Percentiles rank a stretch among this genome's conserved stretches.
Conservation (phyloP, 2,113 vertebrate species). For the Tupaia tana region DNA sequence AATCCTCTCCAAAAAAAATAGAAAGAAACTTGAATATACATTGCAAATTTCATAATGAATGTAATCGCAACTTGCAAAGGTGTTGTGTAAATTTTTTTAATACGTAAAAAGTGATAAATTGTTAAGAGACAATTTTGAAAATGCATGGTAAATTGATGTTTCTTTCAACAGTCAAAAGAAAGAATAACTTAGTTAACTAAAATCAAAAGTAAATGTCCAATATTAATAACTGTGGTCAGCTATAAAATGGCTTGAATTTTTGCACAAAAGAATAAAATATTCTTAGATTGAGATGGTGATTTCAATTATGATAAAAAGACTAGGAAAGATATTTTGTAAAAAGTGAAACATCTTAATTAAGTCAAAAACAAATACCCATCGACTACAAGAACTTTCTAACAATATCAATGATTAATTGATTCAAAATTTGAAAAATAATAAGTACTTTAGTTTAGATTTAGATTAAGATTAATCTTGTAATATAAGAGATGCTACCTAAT, state of each 20-base stretch:
- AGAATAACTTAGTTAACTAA: not conserved
- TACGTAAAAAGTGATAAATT: slow-evolving; percentile 10
- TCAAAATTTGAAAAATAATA: slow-evolving; percentile 3
- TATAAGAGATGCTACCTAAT: not conserved
- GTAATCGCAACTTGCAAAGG: not conserved
- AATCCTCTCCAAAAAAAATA: not conserved
- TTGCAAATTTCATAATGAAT: slow-evolving; percentile 8
- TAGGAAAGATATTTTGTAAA: not conserved
- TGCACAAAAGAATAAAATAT: not conserved
- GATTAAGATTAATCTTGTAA: not conserved
- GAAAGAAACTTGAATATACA: not conserved
- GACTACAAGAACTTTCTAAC: slow-evolving; percentile 23
- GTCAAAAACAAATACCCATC: not conserved
- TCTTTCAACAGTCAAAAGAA: not conserved
- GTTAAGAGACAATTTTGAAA: not conserved
- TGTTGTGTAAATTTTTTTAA: not conserved
- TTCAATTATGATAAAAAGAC: not conserved
- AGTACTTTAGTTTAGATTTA: not conserved
- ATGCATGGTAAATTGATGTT: not conserved
- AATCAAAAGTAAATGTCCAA: not conserved
- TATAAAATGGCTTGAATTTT: not conserved
- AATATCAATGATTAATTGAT: not conserved
- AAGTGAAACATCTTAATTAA: slow-evolving; percentile 40
- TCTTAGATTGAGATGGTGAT: slow-evolving; percentile 3
- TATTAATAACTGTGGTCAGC: not conserved